Base-by-base conservation (phyloP, 2,797 vertebrate species). In the Xerus rutilus region DNA sequence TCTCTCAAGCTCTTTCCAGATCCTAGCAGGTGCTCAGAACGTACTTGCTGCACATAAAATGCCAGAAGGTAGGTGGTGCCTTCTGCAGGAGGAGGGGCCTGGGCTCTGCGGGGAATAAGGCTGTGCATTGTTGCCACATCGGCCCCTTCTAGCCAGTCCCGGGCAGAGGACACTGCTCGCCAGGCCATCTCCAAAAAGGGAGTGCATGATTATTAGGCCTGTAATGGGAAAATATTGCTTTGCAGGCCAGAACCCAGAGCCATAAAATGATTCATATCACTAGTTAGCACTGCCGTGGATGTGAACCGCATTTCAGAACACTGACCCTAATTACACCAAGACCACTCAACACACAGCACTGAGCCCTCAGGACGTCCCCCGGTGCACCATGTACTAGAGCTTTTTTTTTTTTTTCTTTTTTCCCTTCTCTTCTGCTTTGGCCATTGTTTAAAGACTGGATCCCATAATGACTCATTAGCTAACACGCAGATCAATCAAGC, bases 311-410 rank as follows among this genome's bases (percentile, higher is more conserved):
- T 95, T 94, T 94, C 9, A 35, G 97, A 96, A 89, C 92, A 21
- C 91, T 89, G 97, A 98, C 97, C 98, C 96, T 96, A 94, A 98
- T 98, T 96, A 97, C 72, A 96, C 57, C 79, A 3, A 57, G 94
- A 69, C 43, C 39, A 95, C 32, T 91, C 74, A 14, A 83, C 30
- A 35, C 30, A 28, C 78, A 72, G 93, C 9, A 0, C 20, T 91
- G 73, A 84, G 76, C 82, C 81, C 49, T 62, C 12, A 15, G 97
- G 91, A 78, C 1, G 32, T 96, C 74, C 62, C 77, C 54, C 49
- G 43, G 91, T 30, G 25, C 73, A 86, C 30, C 4, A n/a, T 49
- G 96, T 93, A 85, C 95, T 89, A 95, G 82, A 0, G 7, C 45
- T 92, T 69, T 59, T 45, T 52, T 86, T 74, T n/a, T 45, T 86